Evolutionary conservation across 1,140 invertebrate species (phyloP), one percentile per base, ranked within the genome.

Genomic region (Potamilus streckersoni): DNA sequence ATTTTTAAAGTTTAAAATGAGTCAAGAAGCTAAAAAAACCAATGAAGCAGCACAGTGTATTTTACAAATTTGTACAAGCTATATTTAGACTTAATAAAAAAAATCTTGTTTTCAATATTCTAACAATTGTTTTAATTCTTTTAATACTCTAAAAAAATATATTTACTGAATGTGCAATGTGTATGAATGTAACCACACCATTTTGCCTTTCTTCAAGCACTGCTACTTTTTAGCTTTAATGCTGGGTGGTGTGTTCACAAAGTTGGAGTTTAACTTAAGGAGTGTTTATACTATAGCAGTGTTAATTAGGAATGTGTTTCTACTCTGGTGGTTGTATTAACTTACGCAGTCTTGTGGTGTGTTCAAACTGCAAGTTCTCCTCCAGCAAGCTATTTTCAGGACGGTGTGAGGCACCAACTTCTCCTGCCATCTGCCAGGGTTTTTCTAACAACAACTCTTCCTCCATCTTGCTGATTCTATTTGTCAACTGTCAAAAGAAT

Each of bases 361-460:
- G 91, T 88, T 99, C 96, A 91, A 97, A 98, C 80, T 98, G 94
- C 3, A 99, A 91, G 80, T 95, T 93, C 89, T 98, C 96, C 89
- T 98, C 94, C 0, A 99, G 88, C 38, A 99, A 89, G 20, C 96
- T 97, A 91, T 99, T 98, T 87, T 96, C 93, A 8, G 97, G 97
- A 69, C 98, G 91, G 80, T 90, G 92, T 15, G 91, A 86, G 2
- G 93, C 95, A 69, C 92, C 92, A 0, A 96, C 93, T 93, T 99
- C 97, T 70, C 98, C 98, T 84, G 93, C 94, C 63, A 99, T 90
- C 88, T 97, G 95, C 98, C 98, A 99, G 0, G 95, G 93, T 84
- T 97, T 97, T 79, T 96, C 94, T 97, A 86, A 31, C 71, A 89
- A 57, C 73, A 80, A 82, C 14, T 94, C 93, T 84, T 94, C 92